Evolutionary conservation across 1,140 invertebrate genomes (phyloP), one percentile per base, ranked within the genome.

Genomic region (Drosophila varians): DNA sequence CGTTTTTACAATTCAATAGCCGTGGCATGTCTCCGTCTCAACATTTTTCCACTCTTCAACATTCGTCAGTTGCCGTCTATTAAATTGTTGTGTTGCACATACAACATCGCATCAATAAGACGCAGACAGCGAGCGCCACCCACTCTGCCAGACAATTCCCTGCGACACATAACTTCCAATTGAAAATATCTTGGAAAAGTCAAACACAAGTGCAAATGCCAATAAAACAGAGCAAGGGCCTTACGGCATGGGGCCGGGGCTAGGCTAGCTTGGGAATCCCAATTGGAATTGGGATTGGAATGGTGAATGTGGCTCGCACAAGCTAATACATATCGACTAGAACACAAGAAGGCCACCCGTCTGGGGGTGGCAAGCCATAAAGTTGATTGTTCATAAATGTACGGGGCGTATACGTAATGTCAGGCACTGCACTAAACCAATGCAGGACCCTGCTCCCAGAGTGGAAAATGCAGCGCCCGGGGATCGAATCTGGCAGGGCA

Each of bases 321-420:
- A 52, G 31, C 49, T 40, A 45, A 23, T 38, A 52, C 43, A 75
- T 40, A 49, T 28, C 57, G 38, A 61, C 26, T 36, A 14, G 21
- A 25, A 49, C 31, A 45, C 18, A 47, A 18, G 18, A 34, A 31
- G 11, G 28, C 28, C 43, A 34, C 47, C 51, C 40, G 36, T 18
- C 1, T 36, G 47, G 12, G 52, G 46, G 66, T 68, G 58, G 5
- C n/a, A n/a, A 62, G 57, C 65, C 38, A 61, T 84, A 80, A 84
- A 84, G 72, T 86, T 84, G 82, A 86, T 84, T 80, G 80, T 76
- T 75, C 80, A 84, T 84, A 84, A 84, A 84, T 84, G 80, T 87
- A 82, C 52, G 82, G 82, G 82, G 82, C 82, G 82, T 87, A 87
- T 87, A 87, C 82, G 82, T 87, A 87, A 87, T 87, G 80, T 68